Base-by-base conservation (phyloP, 2,797 vertebrate genomes). In the Clarias pachynema region DNA sequence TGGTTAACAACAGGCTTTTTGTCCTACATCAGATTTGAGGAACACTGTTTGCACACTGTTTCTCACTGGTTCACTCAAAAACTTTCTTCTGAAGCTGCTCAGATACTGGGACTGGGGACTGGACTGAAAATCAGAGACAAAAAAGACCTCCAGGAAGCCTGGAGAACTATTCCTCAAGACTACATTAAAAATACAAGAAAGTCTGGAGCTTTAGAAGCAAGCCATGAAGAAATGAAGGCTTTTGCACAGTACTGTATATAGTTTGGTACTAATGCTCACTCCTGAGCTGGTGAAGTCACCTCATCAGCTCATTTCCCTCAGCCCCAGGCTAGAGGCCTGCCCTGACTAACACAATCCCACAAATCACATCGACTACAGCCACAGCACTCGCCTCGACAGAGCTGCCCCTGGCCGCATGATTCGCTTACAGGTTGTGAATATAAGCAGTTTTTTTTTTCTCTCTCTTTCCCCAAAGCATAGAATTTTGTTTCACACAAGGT, bases 301-400 rank as follows among this genome's bases (percentile, higher is more conserved):
- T 77, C 31, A 8, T 74, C 60, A 81, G 31, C 60, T 26, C 4
- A 24, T 56, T 77, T 82, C 62, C 44, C 63, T 56, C 62, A 59
- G n/a, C 79, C 69, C 40, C 22, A 57, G 78, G 69, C 78, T 66
- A 73, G 74, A 31, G 31, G 74, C 83, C 72, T 60, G 70, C 62
- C 49, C 60, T 88, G 85, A 87, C 77, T 86, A 87, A 88, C 87
- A 86, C 66, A 24, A 85, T 86, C 70, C 65, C 86, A 79, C 65
- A 85, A 79, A 84, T 87, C 70, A 87, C 81, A 82, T 85, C 81
- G 83, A 87, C 87, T 88, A 89, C 62, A 73, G 85, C 49, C 86
- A 83, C 86, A 62, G 16, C 34, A 63, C 83, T 56, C 10, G 16
- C 16, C 31, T 31, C 18, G 15, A 16, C 70, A 22, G 26, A n/a